phyloP scores from a whole-genome alignment of 2,797 vertebrate species.

The Dallia pectoralis region DNA sequence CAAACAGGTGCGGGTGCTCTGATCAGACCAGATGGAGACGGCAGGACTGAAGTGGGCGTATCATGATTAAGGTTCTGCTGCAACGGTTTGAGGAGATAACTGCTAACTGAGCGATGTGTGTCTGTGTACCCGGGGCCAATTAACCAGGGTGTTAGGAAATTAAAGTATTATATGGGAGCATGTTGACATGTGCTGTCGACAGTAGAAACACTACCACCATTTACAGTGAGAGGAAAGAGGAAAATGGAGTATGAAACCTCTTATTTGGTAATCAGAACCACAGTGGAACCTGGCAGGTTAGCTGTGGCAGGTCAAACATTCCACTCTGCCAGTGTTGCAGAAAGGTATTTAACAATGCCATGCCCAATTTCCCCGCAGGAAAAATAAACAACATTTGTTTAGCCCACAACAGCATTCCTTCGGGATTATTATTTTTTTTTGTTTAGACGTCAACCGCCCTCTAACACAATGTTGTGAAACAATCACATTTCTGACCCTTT shows the following conservation, averaged over 20 bases:
- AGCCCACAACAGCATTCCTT: constrained; percentile 62
- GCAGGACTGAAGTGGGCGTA: no score
- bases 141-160: no score
- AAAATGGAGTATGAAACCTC: not conserved
- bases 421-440: constrained; percentile 45
- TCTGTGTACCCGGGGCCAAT: no score
- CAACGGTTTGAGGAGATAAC: no score
- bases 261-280: not conserved
- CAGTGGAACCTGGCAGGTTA: not conserved
- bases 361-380: constrained; percentile 37
- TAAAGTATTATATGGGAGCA: no score
- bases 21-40: no score
- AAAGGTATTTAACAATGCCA: constrained; percentile 54
- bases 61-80: no score
- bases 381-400: constrained; percentile 64
- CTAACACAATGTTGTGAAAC: constrained; percentile 23
- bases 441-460: constrained; percentile 38
- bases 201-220: constrained; percentile 10
- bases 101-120: no score
- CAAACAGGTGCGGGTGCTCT: no score
- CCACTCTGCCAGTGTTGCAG: constrained; percentile 48
- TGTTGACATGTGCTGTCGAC: constrained; percentile 4
- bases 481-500: no score
- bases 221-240: not conserved
- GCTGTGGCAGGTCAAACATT: constrained; percentile 40